These are phyloP conservation scores for Eulithis testata DNA, from an alignment of 2,888 invertebrate genomes.

Conservation along the genomic window DNA sequence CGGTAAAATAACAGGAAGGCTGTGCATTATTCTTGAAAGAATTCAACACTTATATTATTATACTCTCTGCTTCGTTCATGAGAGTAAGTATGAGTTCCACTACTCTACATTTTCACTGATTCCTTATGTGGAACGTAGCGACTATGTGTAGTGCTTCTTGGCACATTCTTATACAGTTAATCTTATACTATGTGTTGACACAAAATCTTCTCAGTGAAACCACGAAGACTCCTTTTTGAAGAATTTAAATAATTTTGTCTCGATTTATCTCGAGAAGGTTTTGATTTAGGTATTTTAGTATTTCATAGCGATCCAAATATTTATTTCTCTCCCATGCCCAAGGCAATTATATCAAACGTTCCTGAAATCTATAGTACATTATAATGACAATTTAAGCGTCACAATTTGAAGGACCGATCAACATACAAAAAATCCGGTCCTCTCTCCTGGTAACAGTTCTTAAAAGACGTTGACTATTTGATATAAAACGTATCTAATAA, in stretches of 20 bases:
- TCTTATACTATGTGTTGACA: no score
- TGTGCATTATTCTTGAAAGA: slow-evolving; percentile 15
- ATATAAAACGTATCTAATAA: background rate
- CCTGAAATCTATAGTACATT: background rate
- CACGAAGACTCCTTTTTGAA: background rate
- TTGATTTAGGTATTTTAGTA: background rate
- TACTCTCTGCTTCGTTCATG: background rate
- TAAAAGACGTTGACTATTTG: no score
- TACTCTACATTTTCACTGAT: background rate
- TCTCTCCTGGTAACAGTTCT: no score
- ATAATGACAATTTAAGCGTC: no score
- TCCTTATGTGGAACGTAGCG: no score
- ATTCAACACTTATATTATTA: background rate
- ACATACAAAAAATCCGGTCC: background rate
- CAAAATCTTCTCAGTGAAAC: no score
- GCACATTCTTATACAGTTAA: no score
- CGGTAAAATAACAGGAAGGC: slow-evolving; percentile 15
- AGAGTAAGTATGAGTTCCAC: background rate
- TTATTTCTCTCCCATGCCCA: slow-evolving; percentile 2
- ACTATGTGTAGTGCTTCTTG: no score
- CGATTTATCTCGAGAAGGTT: background rate
- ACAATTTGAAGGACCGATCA: background rate
- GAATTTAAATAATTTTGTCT: background rate
- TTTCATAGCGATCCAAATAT: background rate
- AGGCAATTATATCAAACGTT: slow-evolving; percentile 17